Percentiles rank a stretch among this genome's conserved stretches.
phyloP scores from a whole-genome alignment of 2,888 invertebrate species.

The Tetrapedia diversipes region DNA sequence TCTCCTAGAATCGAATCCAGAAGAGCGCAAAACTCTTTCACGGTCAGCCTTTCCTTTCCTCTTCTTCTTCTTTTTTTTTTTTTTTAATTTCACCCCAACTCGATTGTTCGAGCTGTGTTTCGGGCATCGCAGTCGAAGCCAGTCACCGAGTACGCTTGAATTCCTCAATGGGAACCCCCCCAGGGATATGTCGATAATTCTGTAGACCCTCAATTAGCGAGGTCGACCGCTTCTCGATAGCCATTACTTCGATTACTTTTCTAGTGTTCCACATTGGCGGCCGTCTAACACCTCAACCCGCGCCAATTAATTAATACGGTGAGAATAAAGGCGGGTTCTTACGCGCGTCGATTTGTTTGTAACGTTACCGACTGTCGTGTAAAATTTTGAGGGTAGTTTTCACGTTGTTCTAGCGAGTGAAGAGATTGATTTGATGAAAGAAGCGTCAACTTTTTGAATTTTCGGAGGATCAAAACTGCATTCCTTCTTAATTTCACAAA shows the following conservation, averaged over 20 bases:
- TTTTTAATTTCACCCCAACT: slow-evolving; percentile 23
- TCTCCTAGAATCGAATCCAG: not conserved
- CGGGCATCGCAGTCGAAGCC: slow-evolving; percentile 37
- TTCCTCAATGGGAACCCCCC: slow-evolving; percentile 48
- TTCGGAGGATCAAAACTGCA: too few relatives aligned
- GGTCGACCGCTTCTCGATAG: slow-evolving; percentile 63
- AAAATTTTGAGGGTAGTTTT: too few relatives aligned
- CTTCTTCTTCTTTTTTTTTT: too few relatives aligned
- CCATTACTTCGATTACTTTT: slow-evolving; percentile 74
- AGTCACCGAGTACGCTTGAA: slow-evolving; percentile 33
- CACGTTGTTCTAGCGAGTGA: too few relatives aligned
- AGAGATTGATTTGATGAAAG: too few relatives aligned
- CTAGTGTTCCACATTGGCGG: slow-evolving; percentile 61
- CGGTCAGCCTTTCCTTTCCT: not conserved
- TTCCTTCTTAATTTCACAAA: too few relatives aligned
- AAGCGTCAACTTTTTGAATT: too few relatives aligned
- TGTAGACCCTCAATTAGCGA: slow-evolving; percentile 67
- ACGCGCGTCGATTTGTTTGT: not conserved
- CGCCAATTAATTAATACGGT: slow-evolving; percentile 48
- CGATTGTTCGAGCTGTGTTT: slow-evolving; percentile 51
- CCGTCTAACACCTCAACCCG: slow-evolving; percentile 44
- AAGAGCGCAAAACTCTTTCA: not conserved
- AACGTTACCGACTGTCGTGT: too few relatives aligned
- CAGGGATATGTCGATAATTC: slow-evolving; percentile 68
- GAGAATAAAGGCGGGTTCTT: slow-evolving; percentile 2